Conservation (phyloP, 2,797 vertebrate genomes). For the Picus viridis region DNA sequence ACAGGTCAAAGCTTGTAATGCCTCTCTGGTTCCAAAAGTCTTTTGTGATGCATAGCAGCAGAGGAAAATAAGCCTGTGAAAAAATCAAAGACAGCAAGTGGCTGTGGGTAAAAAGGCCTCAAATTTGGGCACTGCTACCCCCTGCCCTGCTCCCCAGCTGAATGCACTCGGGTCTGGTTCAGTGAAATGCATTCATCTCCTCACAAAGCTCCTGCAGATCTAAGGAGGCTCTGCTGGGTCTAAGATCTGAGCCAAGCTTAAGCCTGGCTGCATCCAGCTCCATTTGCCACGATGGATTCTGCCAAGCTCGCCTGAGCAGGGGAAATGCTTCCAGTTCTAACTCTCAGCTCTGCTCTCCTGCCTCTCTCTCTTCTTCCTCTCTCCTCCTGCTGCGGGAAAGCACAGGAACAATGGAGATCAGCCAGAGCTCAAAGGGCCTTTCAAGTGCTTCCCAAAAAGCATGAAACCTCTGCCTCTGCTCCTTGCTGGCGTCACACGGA, state of each 20-base stretch:
- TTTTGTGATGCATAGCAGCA: fast-evolving
- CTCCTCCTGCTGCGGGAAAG: background rate
- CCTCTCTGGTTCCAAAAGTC: background rate
- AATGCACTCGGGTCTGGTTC: background rate
- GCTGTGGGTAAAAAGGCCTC: background rate
- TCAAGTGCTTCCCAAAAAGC: constrained; percentile 14
- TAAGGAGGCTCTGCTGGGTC: constrained; percentile 27
- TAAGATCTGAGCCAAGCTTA: constrained; percentile 8
- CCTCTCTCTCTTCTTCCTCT: background rate
- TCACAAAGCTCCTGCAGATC: background rate
- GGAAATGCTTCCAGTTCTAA: background rate
- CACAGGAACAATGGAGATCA: background rate
- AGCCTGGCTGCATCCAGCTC: constrained; percentile 2
- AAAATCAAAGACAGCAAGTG: background rate
- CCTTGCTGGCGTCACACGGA: constrained; percentile 4
- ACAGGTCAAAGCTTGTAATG: background rate
- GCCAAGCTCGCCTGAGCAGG: constrained; percentile 12
- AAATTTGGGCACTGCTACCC: background rate
- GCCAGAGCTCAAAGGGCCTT: constrained; percentile 27
- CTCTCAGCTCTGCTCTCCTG: background rate
- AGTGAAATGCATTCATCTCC: background rate
- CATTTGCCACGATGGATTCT: background rate
- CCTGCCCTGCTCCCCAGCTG: background rate
- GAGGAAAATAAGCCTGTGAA: background rate
- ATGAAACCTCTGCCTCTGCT: background rate